These are phyloP conservation scores for Callipepla squamata DNA, from an alignment of 2,113 vertebrate species.

Conservation along the genomic window DNA sequence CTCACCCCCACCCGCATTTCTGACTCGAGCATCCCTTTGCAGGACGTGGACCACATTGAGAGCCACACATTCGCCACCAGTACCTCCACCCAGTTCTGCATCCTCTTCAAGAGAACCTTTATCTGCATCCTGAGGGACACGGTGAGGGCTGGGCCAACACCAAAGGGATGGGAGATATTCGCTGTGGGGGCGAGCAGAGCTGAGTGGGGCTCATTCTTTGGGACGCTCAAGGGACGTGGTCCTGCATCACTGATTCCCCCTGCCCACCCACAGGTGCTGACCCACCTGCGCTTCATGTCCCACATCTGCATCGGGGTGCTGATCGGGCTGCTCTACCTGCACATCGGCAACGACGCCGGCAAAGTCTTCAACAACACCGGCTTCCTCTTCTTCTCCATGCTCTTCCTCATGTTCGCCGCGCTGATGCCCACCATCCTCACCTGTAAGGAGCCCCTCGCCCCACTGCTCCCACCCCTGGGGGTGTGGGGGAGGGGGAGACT, in stretches of 20 bases:
- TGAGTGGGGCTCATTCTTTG: neutral
- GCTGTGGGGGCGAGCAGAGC: neutral
- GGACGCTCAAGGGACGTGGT: neutral
- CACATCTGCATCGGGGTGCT: conserved; percentile 93
- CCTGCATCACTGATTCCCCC: neutral
- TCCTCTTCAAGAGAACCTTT: conserved; percentile 96
- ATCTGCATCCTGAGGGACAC: conserved; percentile 93
- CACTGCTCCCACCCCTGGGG: neutral
- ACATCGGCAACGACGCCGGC: conserved; percentile 95
- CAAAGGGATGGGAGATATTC: neutral
- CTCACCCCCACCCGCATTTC: accelerated
- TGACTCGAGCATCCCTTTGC: neutral
- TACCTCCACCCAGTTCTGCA: conserved; percentile 94
- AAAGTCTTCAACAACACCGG: conserved; percentile 99
- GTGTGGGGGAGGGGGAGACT: neutral
- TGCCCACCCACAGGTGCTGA: conserved; percentile 85
- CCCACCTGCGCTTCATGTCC: conserved; percentile 94
- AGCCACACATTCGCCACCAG: conserved; percentile 96
- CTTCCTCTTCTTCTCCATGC: conserved; percentile 99
- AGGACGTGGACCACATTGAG: conserved; percentile 91
- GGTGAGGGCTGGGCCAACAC: conserved; percentile 75
- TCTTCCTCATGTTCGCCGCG: conserved; percentile 98
- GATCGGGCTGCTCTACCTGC: conserved; percentile 96
- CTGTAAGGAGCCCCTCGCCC: conserved; percentile 82
- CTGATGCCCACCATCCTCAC: conserved; percentile 98